These are phyloP conservation scores for Ernsta delagoae DNA, from an alignment of 2,888 invertebrate species.

Conservation along the genomic window DNA sequence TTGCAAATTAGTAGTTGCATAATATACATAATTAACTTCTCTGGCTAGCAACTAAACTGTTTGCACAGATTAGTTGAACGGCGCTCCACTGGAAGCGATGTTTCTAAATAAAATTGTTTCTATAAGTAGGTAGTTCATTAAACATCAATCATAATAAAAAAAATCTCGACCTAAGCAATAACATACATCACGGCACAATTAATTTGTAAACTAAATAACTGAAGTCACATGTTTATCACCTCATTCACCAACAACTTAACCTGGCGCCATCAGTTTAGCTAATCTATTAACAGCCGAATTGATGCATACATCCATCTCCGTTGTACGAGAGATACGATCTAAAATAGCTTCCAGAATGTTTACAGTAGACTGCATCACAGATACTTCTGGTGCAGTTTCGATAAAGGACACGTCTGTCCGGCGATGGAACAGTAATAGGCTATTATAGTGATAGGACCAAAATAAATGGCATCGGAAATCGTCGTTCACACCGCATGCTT, in stretches of 20 bases:
- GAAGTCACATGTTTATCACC: neutral
- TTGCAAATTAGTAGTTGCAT: too few species aligned
- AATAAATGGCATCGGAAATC: slow-evolving; percentile 46
- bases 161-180: too few species aligned
- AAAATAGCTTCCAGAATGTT: slow-evolving; percentile 31
- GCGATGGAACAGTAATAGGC: slow-evolving; percentile 48
- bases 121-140: too few species aligned
- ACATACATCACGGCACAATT: too few species aligned
- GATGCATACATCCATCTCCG: slow-evolving; percentile 30
- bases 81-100: too few species aligned
- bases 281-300: slow-evolving; percentile 33
- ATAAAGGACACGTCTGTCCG: slow-evolving; percentile 46
- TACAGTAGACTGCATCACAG: slow-evolving; percentile 28
- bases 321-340: slow-evolving; percentile 23
- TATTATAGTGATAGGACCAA: slow-evolving; percentile 49
- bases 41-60: too few species aligned
- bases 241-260: slow-evolving; percentile 10
- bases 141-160: too few species aligned
- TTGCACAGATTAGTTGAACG: too few species aligned
- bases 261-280: slow-evolving; percentile 20
- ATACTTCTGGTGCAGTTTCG: slow-evolving; percentile 42
- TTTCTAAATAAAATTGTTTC: too few species aligned
- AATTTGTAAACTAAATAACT: neutral
- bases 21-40: too few species aligned
- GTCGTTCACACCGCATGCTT: slow-evolving; percentile 37